These are phyloP conservation scores for Pristionchus arcanus DNA, from an alignment of 2,888 invertebrate genomes.

Conservation along the genomic window DNA sequence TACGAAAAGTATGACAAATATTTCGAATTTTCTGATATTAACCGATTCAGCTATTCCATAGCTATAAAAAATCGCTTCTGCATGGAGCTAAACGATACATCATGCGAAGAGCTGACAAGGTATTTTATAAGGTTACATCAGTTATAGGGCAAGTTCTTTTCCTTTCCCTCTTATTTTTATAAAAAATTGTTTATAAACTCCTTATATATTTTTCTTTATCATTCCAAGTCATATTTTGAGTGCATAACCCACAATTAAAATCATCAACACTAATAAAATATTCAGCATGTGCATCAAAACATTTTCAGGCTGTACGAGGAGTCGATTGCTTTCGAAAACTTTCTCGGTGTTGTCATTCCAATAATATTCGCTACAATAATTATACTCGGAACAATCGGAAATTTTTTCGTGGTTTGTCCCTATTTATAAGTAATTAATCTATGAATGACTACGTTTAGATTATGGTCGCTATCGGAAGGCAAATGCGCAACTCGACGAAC, in stretches of 20 bases:
- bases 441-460: constrained; percentile 79
- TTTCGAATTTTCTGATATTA: not conserved
- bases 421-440: not conserved
- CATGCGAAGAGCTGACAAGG: constrained; percentile 1
- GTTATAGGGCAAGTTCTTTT: no score
- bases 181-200: not conserved
- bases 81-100: constrained; percentile 8
- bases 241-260: no score
- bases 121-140: not conserved
- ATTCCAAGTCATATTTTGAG: no score
- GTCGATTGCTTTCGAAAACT: constrained; percentile 71
- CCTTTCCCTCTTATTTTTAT: no score
- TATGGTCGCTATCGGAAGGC: constrained; percentile 91
- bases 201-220: no score
- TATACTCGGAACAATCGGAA: constrained; percentile 91
- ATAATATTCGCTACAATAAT: constrained; percentile 89
- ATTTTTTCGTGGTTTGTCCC: constrained; percentile 86
- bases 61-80: not conserved
- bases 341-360: constrained; percentile 74
- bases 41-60: not conserved
- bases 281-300: no score
- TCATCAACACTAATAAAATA: no score
- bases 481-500: constrained; percentile 95
- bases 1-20: not conserved
- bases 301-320: constrained; percentile 70